These are phyloP conservation scores for Dilophus febrilis DNA, from an alignment of 2,888 invertebrate genomes.

Conservation along the genomic window DNA sequence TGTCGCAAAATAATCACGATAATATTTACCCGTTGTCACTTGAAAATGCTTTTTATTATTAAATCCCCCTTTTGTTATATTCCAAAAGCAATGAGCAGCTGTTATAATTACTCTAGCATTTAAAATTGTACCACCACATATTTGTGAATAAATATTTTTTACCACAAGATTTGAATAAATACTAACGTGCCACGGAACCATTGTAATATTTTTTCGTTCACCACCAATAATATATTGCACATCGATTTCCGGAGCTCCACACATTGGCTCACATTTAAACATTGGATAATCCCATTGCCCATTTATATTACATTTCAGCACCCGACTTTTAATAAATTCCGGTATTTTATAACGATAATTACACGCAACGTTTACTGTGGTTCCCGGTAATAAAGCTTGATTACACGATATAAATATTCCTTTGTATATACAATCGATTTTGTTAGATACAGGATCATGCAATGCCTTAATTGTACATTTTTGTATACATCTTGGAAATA, in stretches of 20 bases:
- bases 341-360: constrained; percentile 7
- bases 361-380: constrained; percentile 12
- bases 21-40: constrained; percentile 8
- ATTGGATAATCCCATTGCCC: constrained; percentile 17
- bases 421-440: constrained; percentile 6
- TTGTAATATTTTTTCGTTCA: constrained; percentile 7
- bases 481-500: background rate
- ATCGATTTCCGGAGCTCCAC: constrained; percentile 12
- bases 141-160: background rate
- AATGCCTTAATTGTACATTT: background rate
- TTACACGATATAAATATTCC: constrained; percentile 9
- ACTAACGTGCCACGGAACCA: constrained; percentile 21
- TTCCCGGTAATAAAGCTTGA: constrained; percentile 9
- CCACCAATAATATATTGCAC: constrained; percentile 9
- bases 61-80: background rate
- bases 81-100: constrained; percentile 12
- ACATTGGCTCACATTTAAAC: constrained; percentile 16
- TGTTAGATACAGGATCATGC: background rate
- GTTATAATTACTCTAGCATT: constrained; percentile 4
- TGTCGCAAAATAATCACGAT: constrained; percentile 4
- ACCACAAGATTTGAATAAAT: constrained; percentile 9
- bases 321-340: background rate
- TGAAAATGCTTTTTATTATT: constrained; percentile 1
- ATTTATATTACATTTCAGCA: constrained; percentile 12
- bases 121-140: constrained; percentile 9